Base-by-base conservation (phyloP, 2,888 invertebrate genomes). In the Lasioglossum morio region DNA sequence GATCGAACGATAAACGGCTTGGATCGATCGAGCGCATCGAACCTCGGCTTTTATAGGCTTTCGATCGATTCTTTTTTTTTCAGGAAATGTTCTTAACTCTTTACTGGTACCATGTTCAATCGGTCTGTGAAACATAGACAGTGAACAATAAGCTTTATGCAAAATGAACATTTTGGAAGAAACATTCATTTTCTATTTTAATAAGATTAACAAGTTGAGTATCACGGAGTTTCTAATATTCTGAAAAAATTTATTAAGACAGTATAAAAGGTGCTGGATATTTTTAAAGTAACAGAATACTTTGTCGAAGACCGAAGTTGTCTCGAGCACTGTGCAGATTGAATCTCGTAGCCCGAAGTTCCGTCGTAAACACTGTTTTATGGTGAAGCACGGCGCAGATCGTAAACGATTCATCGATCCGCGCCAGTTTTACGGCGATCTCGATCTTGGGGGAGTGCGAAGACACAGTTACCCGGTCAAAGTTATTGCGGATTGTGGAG, bases 381-480 rank as follows among this genome's bases (percentile, higher is more conserved):
- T 10, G 53, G 34, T 2, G 30, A 72, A 40, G 72, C 57, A 43
- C 23, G 37, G 12, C 10, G 72, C 34, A 19, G 16, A 66, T 75
- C 75, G 57, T 75, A 75, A 79, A 69, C 66, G 57, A 5, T 5
- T 34, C 27, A 23, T 48, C 37, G 73, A 82, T 63, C 48, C 37
- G 3, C 16, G 2, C 27, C 10, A n/a, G 30, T 53, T 73, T 77
- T 70, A 77, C 60, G 27, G 72, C 72, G 23, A 66, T 30, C 2
- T 2, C 30, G 43, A 40, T 37, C 23, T 16, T n/a, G 34, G 23
- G 46, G 30, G 46, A n/a, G 14, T n/a, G 30, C 14, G 19, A 53
- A 8, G 43, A 73, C 37, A 27, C 14, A 7, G 43, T n/a, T 34
- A 7, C 37, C 57, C 60, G 19, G n/a, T n/a, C 37, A 40, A 79